Conservation (phyloP, 30 jellyfish, hydroid and myxozoan species). For the Mastigias papua region DNA sequence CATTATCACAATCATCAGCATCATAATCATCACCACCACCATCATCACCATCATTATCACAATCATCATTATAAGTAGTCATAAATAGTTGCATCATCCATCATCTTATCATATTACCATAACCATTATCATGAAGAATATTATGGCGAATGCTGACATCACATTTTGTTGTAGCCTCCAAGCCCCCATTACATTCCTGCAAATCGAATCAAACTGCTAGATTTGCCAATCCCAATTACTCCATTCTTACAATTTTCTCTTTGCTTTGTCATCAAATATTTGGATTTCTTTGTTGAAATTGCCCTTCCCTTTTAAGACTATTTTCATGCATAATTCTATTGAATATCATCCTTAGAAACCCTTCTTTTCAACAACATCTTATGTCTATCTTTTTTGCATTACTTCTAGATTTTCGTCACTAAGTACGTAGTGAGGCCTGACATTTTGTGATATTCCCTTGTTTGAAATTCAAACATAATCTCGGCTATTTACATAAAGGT, state of each 20-base stretch:
- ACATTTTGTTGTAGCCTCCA: too few species aligned
- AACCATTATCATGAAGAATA: conserved; percentile 1
- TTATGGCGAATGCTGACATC: too few species aligned
- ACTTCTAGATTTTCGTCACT: background rate
- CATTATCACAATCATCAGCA: too few species aligned
- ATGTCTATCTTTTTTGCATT: background rate
- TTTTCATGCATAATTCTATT: background rate
- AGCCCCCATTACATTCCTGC: background rate
- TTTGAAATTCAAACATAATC: background rate
- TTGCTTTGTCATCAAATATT: background rate
- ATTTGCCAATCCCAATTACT: background rate
- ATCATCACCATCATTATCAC: conserved; percentile 10
- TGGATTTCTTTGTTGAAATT: background rate
- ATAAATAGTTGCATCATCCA: too few species aligned
- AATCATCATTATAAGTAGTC: conserved; percentile 6
- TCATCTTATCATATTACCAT: background rate
- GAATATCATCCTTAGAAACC: background rate
- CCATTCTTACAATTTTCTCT: background rate
- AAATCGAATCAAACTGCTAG: background rate
- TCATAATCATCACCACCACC: too few species aligned
- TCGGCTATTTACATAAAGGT: background rate
- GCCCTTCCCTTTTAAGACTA: background rate
- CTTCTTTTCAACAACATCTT: background rate
- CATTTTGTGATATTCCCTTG: background rate
- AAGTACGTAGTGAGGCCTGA: background rate